Base-by-base conservation (phyloP, 2,888 invertebrate genomes). In the Amiota mariae region DNA sequence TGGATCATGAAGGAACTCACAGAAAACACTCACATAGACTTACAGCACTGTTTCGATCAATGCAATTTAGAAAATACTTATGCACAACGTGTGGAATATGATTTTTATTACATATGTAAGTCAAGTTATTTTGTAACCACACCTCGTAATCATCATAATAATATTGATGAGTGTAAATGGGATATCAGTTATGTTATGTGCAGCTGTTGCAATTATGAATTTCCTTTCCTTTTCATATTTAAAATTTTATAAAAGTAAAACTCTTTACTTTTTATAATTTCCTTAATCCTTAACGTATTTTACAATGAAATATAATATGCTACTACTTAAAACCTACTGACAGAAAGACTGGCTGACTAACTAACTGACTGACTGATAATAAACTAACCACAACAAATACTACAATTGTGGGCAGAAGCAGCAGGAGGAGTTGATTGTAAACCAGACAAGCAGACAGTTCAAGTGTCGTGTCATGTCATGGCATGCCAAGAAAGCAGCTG, bases 381-480 rank as follows among this genome's bases (percentile, higher is more conserved):
- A 64, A 54, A 63, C 70, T 59, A 66, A 70, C 20, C 48, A 72
- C 68, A 68, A 57, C 51, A 64, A 24, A 46, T 15, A 13, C 57
- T 59, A n/a, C n/a, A 51, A 49, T 1, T 2, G 3, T 73, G 76
- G 47, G 12, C 51, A 67, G n/a, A n/a, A n/a, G 18, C 59, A 36
- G 36, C 8, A 36, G 36, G 8, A 20, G 59, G 15, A 10, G 59
- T 4, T 11, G 8, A 59, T 15, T 18, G 59, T 54, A 1, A 8
- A 59, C 20, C 10, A 15, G 20, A 20, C 59, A 59, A 2, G 36
- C 36, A 59, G 59, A 4, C 15, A 59, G 59, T 59, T 59, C 59
- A 59, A 59, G 59, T 59, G 59, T 59, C 59, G 12, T 59, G 70
- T 76, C 76, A 74, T 78, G 77, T 6, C 36, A 59, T 20, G 59